phyloP scores from a whole-genome alignment of 2,888 invertebrate species.

The Mythimna loreyi region DNA sequence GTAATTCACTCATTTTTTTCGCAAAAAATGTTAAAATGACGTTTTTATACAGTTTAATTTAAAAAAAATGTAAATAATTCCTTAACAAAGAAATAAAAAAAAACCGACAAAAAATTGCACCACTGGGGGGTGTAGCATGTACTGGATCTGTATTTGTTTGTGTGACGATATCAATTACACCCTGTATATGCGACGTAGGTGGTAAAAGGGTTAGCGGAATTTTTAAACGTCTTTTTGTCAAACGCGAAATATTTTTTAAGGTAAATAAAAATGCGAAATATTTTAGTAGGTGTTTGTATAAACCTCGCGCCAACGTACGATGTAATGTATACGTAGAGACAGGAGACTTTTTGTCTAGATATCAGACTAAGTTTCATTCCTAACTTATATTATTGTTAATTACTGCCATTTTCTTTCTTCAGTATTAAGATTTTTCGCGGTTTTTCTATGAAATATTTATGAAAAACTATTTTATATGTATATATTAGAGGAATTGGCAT shows the following conservation, averaged over 20 bases:
- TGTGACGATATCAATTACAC: too few relatives aligned
- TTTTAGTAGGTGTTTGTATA: slow-evolving; percentile 31
- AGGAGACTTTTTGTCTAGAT: slow-evolving; percentile 42
- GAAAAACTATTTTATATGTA: slow-evolving; percentile 59
- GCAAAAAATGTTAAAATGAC: too few relatives aligned
- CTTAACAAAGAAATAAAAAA: too few relatives aligned
- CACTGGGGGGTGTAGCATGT: too few relatives aligned
- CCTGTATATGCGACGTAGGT: too few relatives aligned
- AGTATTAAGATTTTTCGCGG: slow-evolving; percentile 70
- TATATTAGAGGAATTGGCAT: slow-evolving; percentile 64
- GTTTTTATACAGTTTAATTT: too few relatives aligned
- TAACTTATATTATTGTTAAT: slow-evolving; percentile 29
- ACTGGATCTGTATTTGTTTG: too few relatives aligned
- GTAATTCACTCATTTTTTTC: too few relatives aligned
- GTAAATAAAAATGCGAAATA: slow-evolving; percentile 39
- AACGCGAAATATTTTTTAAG: slow-evolving; percentile 2
- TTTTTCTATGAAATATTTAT: slow-evolving; percentile 53
- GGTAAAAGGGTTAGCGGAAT: background rate
- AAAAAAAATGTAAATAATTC: too few relatives aligned
- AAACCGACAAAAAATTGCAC: too few relatives aligned
- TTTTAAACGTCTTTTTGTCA: background rate
- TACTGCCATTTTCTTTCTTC: slow-evolving; percentile 74
- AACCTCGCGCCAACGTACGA: slow-evolving; percentile 18
- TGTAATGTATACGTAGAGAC: slow-evolving; percentile 14
- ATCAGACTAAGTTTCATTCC: slow-evolving; percentile 58